phyloP scores from a whole-genome alignment of 37 sponge, comb jelly and placozoan genomes.

The Dysidea cf. avara region DNA sequence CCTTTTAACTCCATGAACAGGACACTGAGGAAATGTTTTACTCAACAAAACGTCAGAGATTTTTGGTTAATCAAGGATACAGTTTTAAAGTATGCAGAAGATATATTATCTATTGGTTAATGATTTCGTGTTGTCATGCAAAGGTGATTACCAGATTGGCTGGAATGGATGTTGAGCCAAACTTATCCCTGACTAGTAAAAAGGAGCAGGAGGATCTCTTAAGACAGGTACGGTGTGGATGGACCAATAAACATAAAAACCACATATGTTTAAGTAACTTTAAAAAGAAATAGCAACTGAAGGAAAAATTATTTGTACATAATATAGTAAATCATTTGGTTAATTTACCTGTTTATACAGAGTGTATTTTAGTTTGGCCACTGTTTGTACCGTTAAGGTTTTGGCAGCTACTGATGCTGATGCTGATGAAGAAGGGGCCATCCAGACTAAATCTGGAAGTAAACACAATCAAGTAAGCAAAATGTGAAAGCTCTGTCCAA shows the following conservation, averaged over 20 bases:
- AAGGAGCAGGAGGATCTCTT: constrained; percentile 92
- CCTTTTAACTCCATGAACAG: constrained; percentile 17
- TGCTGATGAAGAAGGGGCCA: constrained; percentile 80
- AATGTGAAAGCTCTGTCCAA: too few relatives aligned
- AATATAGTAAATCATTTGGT: neutral
- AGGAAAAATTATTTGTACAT: too few relatives aligned
- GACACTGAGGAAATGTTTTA: constrained; percentile 98
- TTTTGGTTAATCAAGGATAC: constrained; percentile 98
- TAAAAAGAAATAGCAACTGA: too few relatives aligned
- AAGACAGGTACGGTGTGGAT: constrained; percentile 43
- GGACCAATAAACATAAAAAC: too few relatives aligned
- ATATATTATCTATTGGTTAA: too few relatives aligned
- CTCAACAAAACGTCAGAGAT: constrained; percentile 94
- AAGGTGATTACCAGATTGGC: constrained; percentile 87
- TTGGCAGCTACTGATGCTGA: constrained; percentile 88
- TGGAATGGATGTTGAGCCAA: constrained; percentile 85
- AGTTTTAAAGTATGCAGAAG: constrained; percentile 93
- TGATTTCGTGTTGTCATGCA: too few relatives aligned
- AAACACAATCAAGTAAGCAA: too few relatives aligned
- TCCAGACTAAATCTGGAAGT: too few relatives aligned
- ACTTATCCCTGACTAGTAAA: constrained; percentile 68
- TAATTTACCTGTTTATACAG: too few relatives aligned
- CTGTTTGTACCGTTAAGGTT: too few relatives aligned
- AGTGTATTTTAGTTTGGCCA: too few relatives aligned
- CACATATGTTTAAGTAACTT: too few relatives aligned